These are phyloP conservation scores for Papilio demoleus DNA, from an alignment of 2,888 invertebrate genomes.

Conservation along the genomic window DNA sequence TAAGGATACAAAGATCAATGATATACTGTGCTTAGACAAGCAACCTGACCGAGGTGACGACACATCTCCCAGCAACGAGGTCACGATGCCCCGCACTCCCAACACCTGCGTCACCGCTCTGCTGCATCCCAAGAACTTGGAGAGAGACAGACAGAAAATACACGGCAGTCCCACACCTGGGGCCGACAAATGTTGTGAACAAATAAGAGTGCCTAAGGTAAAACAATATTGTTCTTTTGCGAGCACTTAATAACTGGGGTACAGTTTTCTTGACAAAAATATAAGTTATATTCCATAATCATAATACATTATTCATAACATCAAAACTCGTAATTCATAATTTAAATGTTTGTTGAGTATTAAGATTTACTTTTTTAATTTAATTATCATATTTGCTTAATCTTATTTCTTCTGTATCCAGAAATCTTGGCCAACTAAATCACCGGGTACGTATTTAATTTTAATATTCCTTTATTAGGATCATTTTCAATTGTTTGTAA, in stretches of 20 bases:
- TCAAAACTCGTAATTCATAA: too few species aligned
- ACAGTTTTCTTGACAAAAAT: too few species aligned
- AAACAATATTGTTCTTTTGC: not conserved
- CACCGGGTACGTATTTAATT: not conserved
- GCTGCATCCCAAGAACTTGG: slow-evolving; percentile 34
- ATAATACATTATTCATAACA: too few species aligned
- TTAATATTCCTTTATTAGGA: not conserved
- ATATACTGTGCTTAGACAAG: slow-evolving; percentile 40
- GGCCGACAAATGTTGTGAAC: slow-evolving; percentile 35
- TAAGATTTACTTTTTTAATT: too few species aligned
- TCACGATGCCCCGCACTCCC: slow-evolving; percentile 35
- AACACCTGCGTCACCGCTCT: slow-evolving; percentile 38
- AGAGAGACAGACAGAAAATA: slow-evolving; percentile 41
- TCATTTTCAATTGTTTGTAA: not conserved
- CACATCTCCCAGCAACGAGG: slow-evolving; percentile 24
- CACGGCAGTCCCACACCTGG: slow-evolving; percentile 41
- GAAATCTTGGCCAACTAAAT: slow-evolving; percentile 61
- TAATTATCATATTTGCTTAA: not conserved
- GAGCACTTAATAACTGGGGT: too few species aligned
- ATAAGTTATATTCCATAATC: too few species aligned
- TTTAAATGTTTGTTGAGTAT: too few species aligned
- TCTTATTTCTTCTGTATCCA: slow-evolving; percentile 49
- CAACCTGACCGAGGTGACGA: slow-evolving; percentile 46
- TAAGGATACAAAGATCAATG: slow-evolving; percentile 31
- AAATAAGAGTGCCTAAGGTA: slow-evolving; percentile 37